These are phyloP conservation scores for Drosophila bifasciata DNA, from an alignment of 1,140 invertebrate genomes.

Conservation along the genomic window DNA sequence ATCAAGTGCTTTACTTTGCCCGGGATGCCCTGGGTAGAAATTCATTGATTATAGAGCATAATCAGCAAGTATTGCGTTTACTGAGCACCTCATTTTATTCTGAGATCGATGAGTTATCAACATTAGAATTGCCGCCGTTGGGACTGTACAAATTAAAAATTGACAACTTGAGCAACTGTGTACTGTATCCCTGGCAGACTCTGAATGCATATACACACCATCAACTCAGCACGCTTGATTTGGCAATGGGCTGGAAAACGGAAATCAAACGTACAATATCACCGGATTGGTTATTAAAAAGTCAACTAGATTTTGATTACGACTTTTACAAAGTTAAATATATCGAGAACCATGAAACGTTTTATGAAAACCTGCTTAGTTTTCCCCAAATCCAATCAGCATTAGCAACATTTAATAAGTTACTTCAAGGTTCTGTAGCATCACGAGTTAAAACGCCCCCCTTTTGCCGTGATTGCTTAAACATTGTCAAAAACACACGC, in stretches of 20 bases:
- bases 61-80: conserved; percentile 85
- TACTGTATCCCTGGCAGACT: conserved; percentile 60
- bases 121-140: conserved; percentile 88
- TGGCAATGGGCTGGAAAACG: conserved; percentile 35
- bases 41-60: conserved; percentile 89
- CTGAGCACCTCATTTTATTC: conserved; percentile 85
- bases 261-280: conserved; percentile 12
- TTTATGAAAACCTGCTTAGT: conserved; percentile 29
- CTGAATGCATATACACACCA: conserved; percentile 14
- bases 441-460: conserved; percentile 87
- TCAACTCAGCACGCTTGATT: conserved; percentile 42
- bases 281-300: conserved; percentile 41
- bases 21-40: conserved; percentile 94
- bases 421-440: conserved; percentile 88
- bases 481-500: neutral
- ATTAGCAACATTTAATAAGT: conserved; percentile 84
- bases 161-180: conserved; percentile 22
- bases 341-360: neutral
- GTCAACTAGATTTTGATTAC: conserved; percentile 19
- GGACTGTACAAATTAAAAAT: conserved; percentile 65
- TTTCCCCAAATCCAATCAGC: conserved; percentile 68
- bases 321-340: conserved; percentile 76
- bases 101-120: conserved; percentile 56
- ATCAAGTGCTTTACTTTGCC: conserved; percentile 90
- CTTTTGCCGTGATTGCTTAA: conserved; percentile 87